These are phyloP conservation scores for Vombatus ursinus DNA, from an alignment of 2,113 vertebrate species.

Conservation along the genomic window DNA sequence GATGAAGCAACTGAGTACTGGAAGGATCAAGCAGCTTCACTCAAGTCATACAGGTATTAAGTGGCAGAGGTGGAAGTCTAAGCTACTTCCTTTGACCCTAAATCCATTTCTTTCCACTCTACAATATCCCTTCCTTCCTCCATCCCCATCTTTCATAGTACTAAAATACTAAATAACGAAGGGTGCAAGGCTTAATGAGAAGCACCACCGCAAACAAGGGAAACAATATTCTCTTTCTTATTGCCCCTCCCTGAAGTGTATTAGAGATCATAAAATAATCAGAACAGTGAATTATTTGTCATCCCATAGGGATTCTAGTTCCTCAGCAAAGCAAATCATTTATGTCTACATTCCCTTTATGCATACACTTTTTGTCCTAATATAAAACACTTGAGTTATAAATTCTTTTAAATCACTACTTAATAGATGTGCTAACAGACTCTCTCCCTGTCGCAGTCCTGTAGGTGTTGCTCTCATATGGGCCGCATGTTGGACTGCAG, in stretches of 20 bases:
- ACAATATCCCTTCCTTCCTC: neutral
- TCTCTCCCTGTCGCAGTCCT: conserved; percentile 8
- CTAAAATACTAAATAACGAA: neutral
- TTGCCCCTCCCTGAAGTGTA: neutral
- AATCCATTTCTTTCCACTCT: neutral
- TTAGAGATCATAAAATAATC: neutral
- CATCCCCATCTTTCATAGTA: neutral
- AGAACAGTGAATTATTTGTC: neutral
- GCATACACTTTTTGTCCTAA: neutral
- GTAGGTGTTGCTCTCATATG: neutral
- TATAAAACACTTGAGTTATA: conserved; percentile 48
- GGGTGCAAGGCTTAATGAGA: neutral
- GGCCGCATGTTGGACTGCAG: neutral
- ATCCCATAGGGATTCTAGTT: conserved; percentile 8
- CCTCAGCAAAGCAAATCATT: neutral
- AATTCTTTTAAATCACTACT: conserved; percentile 31
- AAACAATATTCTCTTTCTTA: neutral
- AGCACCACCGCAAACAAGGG: neutral
- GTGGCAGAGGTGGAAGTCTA: neutral
- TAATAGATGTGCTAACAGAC: neutral
- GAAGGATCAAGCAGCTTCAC: neutral
- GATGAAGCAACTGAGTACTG: neutral
- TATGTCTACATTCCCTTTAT: neutral
- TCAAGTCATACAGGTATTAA: neutral
- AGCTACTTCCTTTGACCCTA: neutral